phyloP scores from a whole-genome alignment of 2,888 invertebrate species.

The Agrochola lychnidis region DNA sequence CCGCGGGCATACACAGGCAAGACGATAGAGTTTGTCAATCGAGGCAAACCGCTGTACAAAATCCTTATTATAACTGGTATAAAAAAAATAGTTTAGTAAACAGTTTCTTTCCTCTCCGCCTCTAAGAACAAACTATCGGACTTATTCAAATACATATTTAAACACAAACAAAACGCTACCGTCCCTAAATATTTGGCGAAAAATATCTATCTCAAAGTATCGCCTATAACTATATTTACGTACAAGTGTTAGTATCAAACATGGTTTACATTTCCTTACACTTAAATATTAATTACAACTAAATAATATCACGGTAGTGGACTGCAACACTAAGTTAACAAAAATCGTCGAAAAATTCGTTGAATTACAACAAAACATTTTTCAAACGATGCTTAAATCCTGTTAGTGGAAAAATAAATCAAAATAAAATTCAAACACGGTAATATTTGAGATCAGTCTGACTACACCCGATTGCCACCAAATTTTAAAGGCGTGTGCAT shows the following conservation, averaged over 20 bases:
- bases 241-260: constrained; percentile 58
- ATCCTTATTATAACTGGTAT: constrained; percentile 26
- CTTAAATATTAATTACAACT: constrained; percentile 49
- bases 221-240: constrained; percentile 46
- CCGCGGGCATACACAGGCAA: constrained; percentile 38
- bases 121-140: constrained; percentile 7
- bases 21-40: constrained; percentile 8
- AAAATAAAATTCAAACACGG: constrained; percentile 58
- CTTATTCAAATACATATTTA: constrained; percentile 39
- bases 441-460: constrained; percentile 77
- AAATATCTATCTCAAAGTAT: constrained; percentile 39
- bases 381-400: constrained; percentile 16
- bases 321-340: constrained; percentile 28
- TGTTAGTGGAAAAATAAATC: constrained; percentile 54
- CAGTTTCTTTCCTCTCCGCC: not conserved
- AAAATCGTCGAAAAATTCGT: constrained; percentile 21
- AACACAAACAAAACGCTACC: constrained; percentile 45
- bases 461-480: constrained; percentile 83
- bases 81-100: constrained; percentile 42
- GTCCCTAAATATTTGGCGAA: constrained; percentile 38
- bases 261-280: constrained; percentile 56
- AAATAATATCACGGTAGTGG: constrained; percentile 40
- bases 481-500: constrained; percentile 61
- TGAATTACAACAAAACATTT: constrained; percentile 4
- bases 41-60: constrained; percentile 1